Percentiles rank a stretch among this genome's conserved stretches.
phyloP scores from a whole-genome alignment of 2,888 invertebrate genomes.

The Exocentrus adspersus region DNA sequence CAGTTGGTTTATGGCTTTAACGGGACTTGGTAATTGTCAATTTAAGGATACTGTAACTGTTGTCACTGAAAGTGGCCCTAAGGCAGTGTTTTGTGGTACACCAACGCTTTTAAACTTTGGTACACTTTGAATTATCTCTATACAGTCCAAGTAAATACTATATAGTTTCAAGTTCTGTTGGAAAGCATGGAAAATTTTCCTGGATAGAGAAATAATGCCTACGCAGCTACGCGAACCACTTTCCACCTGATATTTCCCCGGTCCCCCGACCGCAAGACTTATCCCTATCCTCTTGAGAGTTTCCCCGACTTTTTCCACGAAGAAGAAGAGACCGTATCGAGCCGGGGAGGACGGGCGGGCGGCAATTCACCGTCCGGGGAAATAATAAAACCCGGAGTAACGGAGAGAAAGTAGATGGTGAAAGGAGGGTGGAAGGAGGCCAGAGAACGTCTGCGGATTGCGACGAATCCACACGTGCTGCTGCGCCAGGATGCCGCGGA shows the following conservation, averaged over 20 bases:
- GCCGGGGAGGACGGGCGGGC: not conserved
- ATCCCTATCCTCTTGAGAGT: constrained; percentile 1
- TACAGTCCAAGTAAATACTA: too few species aligned
- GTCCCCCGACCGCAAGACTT: not conserved
- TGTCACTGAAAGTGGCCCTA: too few species aligned
- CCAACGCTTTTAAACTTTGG: too few species aligned
- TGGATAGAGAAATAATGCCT: not conserved
- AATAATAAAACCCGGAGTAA: constrained; percentile 36
- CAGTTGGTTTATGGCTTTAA: too few species aligned
- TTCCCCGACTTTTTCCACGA: constrained; percentile 2
- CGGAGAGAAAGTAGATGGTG: constrained; percentile 50
- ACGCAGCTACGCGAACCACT: not conserved
- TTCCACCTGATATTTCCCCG: not conserved
- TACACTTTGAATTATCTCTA: too few species aligned
- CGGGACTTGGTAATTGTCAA: too few species aligned
- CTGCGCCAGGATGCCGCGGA: constrained; percentile 4
- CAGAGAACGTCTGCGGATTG: constrained; percentile 42
- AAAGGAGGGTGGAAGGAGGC: constrained; percentile 51
- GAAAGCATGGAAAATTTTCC: too few species aligned
- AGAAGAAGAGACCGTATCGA: constrained; percentile 9
- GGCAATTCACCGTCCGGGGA: constrained; percentile 5
- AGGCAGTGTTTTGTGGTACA: too few species aligned
- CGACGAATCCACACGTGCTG: constrained; percentile 17
- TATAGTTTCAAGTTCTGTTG: too few species aligned
- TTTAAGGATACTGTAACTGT: too few species aligned